These are phyloP conservation scores for Melieria crassipennis DNA, from an alignment of 2,888 invertebrate species.

Conservation along the genomic window DNA sequence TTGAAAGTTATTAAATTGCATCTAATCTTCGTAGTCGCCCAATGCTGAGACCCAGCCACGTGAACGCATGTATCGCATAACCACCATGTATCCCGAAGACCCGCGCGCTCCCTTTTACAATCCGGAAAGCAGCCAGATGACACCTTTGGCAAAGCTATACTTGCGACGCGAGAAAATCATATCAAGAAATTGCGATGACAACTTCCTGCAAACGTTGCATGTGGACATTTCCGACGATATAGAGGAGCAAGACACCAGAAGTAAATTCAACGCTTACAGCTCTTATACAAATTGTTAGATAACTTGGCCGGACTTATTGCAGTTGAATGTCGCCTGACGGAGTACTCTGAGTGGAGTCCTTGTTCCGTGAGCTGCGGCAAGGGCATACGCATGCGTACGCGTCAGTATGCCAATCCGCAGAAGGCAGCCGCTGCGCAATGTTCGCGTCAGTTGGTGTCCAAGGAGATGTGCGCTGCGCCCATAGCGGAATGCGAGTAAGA, in stretches of 20 bases:
- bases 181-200: conserved; percentile 78
- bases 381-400: conserved; percentile 81
- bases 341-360: conserved; percentile 80
- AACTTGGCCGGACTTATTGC: conserved; percentile 42
- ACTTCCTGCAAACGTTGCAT: conserved; percentile 70
- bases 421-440: conserved; percentile 78
- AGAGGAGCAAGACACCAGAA: conserved; percentile 72
- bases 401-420: conserved; percentile 75
- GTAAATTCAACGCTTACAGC: conserved; percentile 64
- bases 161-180: conserved; percentile 80
- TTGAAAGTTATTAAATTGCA: neutral
- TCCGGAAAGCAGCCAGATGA: conserved; percentile 73
- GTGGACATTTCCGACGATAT: conserved; percentile 75
- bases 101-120: conserved; percentile 93
- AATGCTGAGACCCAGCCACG: conserved; percentile 81
- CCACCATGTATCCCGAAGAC: conserved; percentile 90
- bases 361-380: conserved; percentile 91
- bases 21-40: conserved; percentile 72
- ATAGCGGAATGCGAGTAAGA: conserved; percentile 75
- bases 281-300: neutral
- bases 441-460: conserved; percentile 79
- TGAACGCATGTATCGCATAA: conserved; percentile 89
- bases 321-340: conserved; percentile 84
- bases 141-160: conserved; percentile 85
- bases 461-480: conserved; percentile 89